Conservation (phyloP, 2,888 invertebrate genomes). For the Limenitis arthemis region DNA sequence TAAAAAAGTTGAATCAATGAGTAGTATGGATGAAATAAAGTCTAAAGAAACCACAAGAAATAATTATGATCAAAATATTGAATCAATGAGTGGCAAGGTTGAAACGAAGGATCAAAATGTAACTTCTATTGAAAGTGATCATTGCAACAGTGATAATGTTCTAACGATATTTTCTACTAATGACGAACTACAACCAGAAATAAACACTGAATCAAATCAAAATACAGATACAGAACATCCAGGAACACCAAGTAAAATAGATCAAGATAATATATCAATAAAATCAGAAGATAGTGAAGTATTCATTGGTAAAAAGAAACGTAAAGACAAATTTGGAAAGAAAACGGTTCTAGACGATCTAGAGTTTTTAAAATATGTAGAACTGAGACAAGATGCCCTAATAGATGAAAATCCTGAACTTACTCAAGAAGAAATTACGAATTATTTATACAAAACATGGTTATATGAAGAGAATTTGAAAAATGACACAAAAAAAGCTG, state of each 20-base stretch:
- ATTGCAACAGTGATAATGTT: too few species aligned
- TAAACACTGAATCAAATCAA: too few species aligned
- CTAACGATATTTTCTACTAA: too few species aligned
- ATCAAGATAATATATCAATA: conserved; percentile 29
- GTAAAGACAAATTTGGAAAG: conserved; percentile 28
- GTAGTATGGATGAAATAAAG: too few species aligned
- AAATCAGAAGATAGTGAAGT: conserved; percentile 36
- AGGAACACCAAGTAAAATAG: conserved; percentile 16
- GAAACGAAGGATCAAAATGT: too few species aligned
- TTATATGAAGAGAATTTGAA: conserved; percentile 43
- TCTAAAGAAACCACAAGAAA: too few species aligned
- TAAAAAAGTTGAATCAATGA: too few species aligned
- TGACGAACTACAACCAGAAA: too few species aligned
- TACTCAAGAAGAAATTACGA: conserved; percentile 54
- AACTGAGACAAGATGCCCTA: conserved; percentile 58
- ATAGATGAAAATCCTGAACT: conserved; percentile 68
- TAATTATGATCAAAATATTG: too few species aligned
- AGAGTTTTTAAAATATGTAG: conserved; percentile 65
- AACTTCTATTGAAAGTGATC: too few species aligned
- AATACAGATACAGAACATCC: neutral
- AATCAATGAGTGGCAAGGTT: too few species aligned
- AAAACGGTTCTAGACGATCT: conserved; percentile 39
- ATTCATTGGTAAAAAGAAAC: conserved; percentile 32
- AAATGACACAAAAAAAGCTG: conserved; percentile 34
- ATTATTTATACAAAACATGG: conserved; percentile 68